A percentile compares a stretch with the other conserved stretches of the same genome.
Conservation (phyloP, 1,140 invertebrate genomes). For the Dendroctonus valens region DNA sequence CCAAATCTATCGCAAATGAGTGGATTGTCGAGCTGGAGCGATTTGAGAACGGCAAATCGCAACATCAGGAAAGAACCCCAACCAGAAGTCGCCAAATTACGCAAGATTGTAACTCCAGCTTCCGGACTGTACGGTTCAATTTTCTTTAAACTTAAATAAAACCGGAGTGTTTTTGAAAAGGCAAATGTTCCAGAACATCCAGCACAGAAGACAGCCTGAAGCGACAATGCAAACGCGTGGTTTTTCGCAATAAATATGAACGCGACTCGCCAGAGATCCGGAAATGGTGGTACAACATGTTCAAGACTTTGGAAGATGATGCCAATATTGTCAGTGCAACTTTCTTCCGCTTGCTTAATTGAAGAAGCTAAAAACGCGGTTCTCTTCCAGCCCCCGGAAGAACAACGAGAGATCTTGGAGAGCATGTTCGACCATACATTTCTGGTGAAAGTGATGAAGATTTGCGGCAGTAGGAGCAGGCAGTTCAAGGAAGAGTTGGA, state of each 20-base stretch:
- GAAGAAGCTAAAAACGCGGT: neutral
- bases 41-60: too few relatives aligned
- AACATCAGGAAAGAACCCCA: too few relatives aligned
- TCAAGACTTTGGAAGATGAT: slow-evolving; percentile 29
- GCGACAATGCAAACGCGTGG: slow-evolving; percentile 17
- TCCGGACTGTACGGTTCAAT: too few relatives aligned
- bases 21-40: too few relatives aligned
- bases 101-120: too few relatives aligned
- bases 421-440: neutral
- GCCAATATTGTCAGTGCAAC: slow-evolving; percentile 24
- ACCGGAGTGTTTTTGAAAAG: too few relatives aligned
- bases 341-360: neutral
- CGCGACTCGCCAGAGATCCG: slow-evolving; percentile 24
- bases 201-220: neutral
- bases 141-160: too few relatives aligned
- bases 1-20: too few relatives aligned
- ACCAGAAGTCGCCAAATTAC: too few relatives aligned
- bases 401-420: slow-evolving; percentile 16
- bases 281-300: slow-evolving; percentile 29
- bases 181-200: neutral
- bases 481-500: slow-evolving; percentile 9
- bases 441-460: neutral
- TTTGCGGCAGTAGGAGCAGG: slow-evolving; percentile 1
- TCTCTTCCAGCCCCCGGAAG: slow-evolving; percentile 12
- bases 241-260: slow-evolving; percentile 31